phyloP scores from a whole-genome alignment of 2,113 vertebrate species.

The human (Homo sapiens) region GRCh38 chr4:31714501-31715000 shows the following conservation, averaged over 20 bases:
- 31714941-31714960: too few species aligned
- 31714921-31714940: background rate
- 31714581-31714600: background rate
- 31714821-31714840: background rate
- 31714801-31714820: background rate
- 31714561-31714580: background rate
- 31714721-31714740: background rate
- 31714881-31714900: background rate
- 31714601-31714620: background rate
- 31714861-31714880: background rate
- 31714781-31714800: background rate
- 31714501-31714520: background rate
- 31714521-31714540: background rate
- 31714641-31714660: background rate
- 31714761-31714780: background rate
- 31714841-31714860: background rate
- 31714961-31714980: too few species aligned
- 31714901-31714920: background rate
- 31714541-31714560: background rate
- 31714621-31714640: background rate
- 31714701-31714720: background rate
- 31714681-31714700: background rate
- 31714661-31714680: background rate
- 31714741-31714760: background rate
- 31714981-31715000: background rate